Evolutionary conservation across 2,888 invertebrate species (phyloP).

Genomic region (Elysia crispata): DNA sequence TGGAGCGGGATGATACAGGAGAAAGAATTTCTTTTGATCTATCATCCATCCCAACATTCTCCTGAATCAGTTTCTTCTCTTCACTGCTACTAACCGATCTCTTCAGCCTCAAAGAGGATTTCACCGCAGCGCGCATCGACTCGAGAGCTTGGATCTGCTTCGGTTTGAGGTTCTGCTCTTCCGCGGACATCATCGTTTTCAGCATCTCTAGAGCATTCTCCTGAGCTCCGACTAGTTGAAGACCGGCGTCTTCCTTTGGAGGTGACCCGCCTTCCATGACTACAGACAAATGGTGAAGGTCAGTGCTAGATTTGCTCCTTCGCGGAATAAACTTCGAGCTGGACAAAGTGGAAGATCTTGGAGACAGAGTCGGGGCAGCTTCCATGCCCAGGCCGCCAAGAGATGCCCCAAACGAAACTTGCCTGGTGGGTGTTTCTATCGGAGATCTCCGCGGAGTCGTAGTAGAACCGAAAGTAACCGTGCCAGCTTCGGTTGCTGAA

Average conservation of each 20-base stretch:
- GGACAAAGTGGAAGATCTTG: background rate
- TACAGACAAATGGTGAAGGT: conserved; percentile 13
- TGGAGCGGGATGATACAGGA: conserved; percentile 5
- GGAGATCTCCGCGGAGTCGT: conserved; percentile 15
- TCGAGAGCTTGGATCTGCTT: conserved; percentile 53
- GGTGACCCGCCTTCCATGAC: conserved; percentile 44
- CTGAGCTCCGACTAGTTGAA: conserved; percentile 53
- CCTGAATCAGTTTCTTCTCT: background rate
- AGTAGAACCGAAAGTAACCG: background rate
- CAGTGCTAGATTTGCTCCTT: conserved; percentile 23
- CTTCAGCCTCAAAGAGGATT: background rate
- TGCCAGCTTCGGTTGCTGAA: background rate
- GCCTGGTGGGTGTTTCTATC: conserved; percentile 34
- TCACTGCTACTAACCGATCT: background rate
- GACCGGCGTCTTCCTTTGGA: too few relatives aligned
- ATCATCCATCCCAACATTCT: background rate
- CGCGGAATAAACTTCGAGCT: background rate
- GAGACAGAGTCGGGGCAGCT: background rate
- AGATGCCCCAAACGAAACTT: conserved; percentile 32
- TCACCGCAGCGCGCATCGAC: conserved; percentile 40
- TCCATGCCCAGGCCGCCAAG: background rate
- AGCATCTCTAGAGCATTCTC: conserved; percentile 56
- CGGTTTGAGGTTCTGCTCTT: conserved; percentile 57
- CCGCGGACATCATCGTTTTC: conserved; percentile 56
- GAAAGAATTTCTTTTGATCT: too few relatives aligned